A percentile compares a stretch with the other conserved stretches of the same genome.
Evolutionary conservation across 30 jellyfish, hydroid and myxozoan genomes (phyloP).

Genomic region (Hydractinia symbiolongicarpus): DNA sequence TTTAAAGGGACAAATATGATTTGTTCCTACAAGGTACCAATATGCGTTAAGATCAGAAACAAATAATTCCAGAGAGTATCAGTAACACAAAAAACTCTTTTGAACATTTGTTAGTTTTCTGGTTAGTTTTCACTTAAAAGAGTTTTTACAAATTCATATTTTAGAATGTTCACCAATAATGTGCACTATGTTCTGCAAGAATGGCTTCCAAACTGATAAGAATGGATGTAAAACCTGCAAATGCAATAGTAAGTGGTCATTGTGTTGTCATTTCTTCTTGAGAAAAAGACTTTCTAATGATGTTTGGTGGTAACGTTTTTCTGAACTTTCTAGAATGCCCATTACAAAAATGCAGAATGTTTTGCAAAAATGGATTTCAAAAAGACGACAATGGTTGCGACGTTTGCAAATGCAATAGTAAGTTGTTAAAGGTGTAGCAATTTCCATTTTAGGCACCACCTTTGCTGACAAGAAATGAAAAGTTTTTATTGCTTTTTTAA

Average conservation of each 20-base stretch:
- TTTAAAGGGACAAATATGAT: neutral
- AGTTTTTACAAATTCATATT: neutral
- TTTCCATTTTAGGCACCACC: neutral
- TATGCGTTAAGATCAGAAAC: neutral
- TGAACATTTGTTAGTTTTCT: too few relatives aligned
- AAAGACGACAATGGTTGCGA: conserved; percentile 25
- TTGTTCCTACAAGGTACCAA: neutral
- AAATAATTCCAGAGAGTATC: neutral
- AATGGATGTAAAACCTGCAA: neutral
- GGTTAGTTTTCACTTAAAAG: too few relatives aligned
- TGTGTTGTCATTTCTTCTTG: neutral
- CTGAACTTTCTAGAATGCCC: neutral
- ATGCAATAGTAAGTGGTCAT: neutral
- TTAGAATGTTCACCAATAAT: neutral
- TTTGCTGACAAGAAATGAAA: neutral
- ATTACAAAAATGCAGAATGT: conserved; percentile 13
- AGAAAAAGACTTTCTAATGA: neutral
- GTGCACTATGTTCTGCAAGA: conserved; percentile 3
- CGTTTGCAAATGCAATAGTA: conserved; percentile 26
- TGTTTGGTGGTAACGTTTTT: too few relatives aligned
- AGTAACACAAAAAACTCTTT: too few relatives aligned
- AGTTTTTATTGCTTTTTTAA: neutral
- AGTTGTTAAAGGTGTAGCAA: neutral
- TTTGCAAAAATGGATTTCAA: conserved; percentile 14
- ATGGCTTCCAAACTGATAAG: conserved; percentile 12